phyloP scores from a whole-genome alignment of 2,888 invertebrate genomes.

The Lasioglossum calceatum region DNA sequence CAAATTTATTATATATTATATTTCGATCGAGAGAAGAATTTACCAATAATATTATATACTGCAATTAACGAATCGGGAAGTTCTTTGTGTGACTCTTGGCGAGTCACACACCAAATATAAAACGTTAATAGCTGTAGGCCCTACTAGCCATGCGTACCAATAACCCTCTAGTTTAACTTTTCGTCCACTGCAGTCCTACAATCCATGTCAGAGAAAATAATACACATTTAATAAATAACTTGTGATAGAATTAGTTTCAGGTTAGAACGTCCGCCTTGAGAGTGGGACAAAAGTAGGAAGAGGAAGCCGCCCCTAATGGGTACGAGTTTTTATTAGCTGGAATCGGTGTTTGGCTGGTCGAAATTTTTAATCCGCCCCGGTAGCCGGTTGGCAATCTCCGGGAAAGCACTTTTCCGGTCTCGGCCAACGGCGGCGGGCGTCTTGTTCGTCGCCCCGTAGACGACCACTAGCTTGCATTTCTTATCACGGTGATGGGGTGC shows the following conservation, averaged over 20 bases:
- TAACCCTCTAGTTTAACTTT: too few relatives aligned
- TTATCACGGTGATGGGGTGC: slow-evolving; percentile 66
- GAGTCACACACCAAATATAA: too few relatives aligned
- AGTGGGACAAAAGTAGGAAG: not conserved
- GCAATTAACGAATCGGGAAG: too few relatives aligned
- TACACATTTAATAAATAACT: not conserved
- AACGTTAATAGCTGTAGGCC: too few relatives aligned
- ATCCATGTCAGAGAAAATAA: too few relatives aligned
- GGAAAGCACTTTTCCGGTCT: slow-evolving; percentile 69
- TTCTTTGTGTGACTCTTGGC: too few relatives aligned
- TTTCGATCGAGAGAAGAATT: too few relatives aligned
- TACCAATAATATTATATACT: too few relatives aligned
- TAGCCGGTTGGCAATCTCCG: slow-evolving; percentile 67
- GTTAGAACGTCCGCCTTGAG: not conserved
- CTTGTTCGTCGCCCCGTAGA: slow-evolving; percentile 45
- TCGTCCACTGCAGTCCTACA: too few relatives aligned
- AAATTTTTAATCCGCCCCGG: slow-evolving; percentile 74
- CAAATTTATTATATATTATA: too few relatives aligned
- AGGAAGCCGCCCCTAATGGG: not conserved
- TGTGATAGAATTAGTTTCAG: not conserved
- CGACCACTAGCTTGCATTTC: slow-evolving; percentile 64
- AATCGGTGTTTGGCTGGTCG: slow-evolving; percentile 20
- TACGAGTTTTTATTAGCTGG: not conserved
- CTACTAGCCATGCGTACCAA: too few relatives aligned
- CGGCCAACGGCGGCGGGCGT: slow-evolving; percentile 39